Evolutionary conservation across 2,888 invertebrate species (phyloP).

Genomic region (Hymenopus coronatus): DNA sequence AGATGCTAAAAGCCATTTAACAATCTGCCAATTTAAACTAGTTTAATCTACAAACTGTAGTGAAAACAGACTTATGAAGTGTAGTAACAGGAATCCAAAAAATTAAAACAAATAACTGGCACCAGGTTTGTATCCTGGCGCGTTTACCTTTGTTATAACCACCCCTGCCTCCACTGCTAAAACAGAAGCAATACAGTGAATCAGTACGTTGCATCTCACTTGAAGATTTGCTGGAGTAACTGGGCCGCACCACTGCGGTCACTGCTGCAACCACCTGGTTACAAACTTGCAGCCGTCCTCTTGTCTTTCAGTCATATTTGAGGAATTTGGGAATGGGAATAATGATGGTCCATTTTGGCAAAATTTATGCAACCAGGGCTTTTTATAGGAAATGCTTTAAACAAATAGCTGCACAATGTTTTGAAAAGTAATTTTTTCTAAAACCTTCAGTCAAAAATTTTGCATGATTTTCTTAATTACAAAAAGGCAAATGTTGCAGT

Average conservation of each 20-base stretch:
- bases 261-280: constrained; percentile 20
- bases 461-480: too few species aligned
- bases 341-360: background rate
- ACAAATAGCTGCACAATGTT: too few species aligned
- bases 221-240: constrained; percentile 9
- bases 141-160: constrained; percentile 96
- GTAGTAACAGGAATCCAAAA: constrained; percentile 19
- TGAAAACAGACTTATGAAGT: constrained; percentile 5
- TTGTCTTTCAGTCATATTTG: background rate
- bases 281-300: constrained; percentile 9
- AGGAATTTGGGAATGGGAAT: background rate
- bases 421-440: too few species aligned
- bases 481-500: too few species aligned
- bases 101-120: constrained; percentile 58
- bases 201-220: constrained; percentile 56
- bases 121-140: constrained; percentile 73
- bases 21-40: background rate
- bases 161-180: constrained; percentile 92
- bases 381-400: background rate
- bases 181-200: constrained; percentile 74
- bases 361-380: background rate
- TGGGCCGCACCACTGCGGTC: constrained; percentile 4
- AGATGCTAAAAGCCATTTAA: background rate
- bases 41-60: background rate
- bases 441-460: too few species aligned